Evolutionary conservation across 2,797 vertebrate genomes (phyloP).

Genomic region (Muraenolepis orangiensis): DNA sequence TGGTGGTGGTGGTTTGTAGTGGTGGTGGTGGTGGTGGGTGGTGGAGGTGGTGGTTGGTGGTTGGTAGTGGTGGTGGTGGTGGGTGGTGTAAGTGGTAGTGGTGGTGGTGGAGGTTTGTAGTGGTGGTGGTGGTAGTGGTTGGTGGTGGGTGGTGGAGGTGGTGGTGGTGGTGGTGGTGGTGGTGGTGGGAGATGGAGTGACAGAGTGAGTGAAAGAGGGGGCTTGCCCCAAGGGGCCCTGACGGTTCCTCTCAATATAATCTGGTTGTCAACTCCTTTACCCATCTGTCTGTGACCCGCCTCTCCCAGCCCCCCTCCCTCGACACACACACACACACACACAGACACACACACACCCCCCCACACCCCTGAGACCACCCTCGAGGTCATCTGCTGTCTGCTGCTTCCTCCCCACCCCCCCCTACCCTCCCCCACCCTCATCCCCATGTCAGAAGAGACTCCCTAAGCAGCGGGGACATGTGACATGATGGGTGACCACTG

Average conservation of each 20-base stretch:
- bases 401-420: background rate
- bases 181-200: slow-evolving; percentile 48
- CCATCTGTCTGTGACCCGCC: slow-evolving; percentile 37
- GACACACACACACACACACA: slow-evolving; percentile 34
- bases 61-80: slow-evolving; percentile 32
- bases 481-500: slow-evolving; percentile 47
- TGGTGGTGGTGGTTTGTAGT: slow-evolving; percentile 35
- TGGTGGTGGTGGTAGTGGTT: slow-evolving; percentile 35
- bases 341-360: background rate
- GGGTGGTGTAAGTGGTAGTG: slow-evolving; percentile 18
- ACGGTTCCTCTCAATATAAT: slow-evolving; percentile 56
- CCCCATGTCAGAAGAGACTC: slow-evolving; percentile 23
- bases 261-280: slow-evolving; percentile 57
- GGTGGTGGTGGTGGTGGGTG: slow-evolving; percentile 36
- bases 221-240: slow-evolving; percentile 54
- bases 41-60: slow-evolving; percentile 30
- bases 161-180: slow-evolving; percentile 12
- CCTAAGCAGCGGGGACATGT: slow-evolving; percentile 52
- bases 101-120: slow-evolving; percentile 6
- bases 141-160: slow-evolving; percentile 30
- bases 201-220: slow-evolving; percentile 53
- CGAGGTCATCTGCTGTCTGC: background rate
- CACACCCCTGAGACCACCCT: slow-evolving; percentile 17
- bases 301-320: slow-evolving; percentile 23
- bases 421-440: slow-evolving; percentile 10